Evolutionary conservation across 2,113 vertebrate genomes (phyloP).

Genomic region (Ovibos moschatus): DNA sequence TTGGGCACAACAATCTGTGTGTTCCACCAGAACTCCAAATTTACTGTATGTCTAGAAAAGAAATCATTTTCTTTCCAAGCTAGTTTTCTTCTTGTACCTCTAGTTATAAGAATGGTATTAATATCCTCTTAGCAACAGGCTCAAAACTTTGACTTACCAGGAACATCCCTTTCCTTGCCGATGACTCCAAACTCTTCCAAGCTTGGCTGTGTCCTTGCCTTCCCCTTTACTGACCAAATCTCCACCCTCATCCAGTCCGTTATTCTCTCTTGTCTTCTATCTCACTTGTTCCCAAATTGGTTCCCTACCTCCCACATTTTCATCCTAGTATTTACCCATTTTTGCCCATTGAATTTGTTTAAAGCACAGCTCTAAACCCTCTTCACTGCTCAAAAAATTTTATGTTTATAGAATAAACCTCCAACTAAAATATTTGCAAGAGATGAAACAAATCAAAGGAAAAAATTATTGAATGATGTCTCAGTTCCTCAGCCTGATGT

Average conservation of each 20-base stretch:
- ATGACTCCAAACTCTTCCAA: neutral
- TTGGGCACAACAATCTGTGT: neutral
- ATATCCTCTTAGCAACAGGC: neutral
- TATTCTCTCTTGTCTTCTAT: neutral
- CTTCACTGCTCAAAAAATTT: neutral
- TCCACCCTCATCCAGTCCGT: neutral
- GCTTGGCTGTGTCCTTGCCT: neutral
- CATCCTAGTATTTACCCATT: neutral
- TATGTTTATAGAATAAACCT: neutral
- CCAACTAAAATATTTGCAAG: neutral
- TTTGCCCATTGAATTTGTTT: neutral
- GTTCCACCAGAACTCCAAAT: neutral
- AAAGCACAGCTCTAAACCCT: neutral
- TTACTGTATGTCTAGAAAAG: neutral
- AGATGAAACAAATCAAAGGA: neutral
- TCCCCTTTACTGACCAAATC: neutral
- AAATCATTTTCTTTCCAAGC: neutral
- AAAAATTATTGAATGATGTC: neutral
- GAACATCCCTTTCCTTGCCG: neutral
- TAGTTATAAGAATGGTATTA: neutral
- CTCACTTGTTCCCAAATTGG: neutral
- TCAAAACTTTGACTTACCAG: neutral
- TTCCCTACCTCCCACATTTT: neutral
- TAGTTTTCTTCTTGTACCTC: neutral
- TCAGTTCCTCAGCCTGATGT: neutral